Base-by-base conservation (phyloP, 2,797 vertebrate species). In the Tenualosa thibaudeaui region DNA sequence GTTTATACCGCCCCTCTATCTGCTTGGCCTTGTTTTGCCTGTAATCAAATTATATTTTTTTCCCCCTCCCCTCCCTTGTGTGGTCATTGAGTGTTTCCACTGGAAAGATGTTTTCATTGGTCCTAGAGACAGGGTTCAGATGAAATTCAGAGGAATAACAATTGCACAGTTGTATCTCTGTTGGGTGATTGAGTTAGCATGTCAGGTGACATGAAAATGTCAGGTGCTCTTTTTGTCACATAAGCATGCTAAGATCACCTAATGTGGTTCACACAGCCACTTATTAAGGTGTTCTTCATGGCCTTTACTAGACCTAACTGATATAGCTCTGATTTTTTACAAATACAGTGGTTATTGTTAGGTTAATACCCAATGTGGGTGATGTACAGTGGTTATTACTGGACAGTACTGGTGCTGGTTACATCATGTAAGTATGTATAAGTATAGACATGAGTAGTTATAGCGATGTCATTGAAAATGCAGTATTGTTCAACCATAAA, bases 181-280 rank as follows among this genome's bases (percentile, higher is more conserved):
- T 85, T 60, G 84, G 65, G 60, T 78, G 68, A 86, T 86, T 82
- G 51, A 81, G 75, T 89, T 89, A 84, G 50, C 82, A 83, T 87
- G 65, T 54, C 22, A n/a, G n/a, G n/a, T n/a, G n/a, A n/a, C 50
- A 53, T 84, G 46, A 31, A 46, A 51, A 78, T 54, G 83, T 84
- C 51, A 84, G 68, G 51, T 58, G 50, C 31, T 84, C 49, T 84
- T 26, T 88, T 87, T 68, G 83, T 86, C 84, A 82, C 82, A 84
- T 62, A 85, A 51, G 81, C 50, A 87, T 86, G 56, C 83, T 81
- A 87, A 84, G 78, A 89, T 88, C 84, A 8, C 71, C 37, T 78
- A 78, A 78, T 78, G 15, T 78, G 40, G 40, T 13, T 22, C 71
- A 78, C 8, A 8, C 71, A 46, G 71, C 71, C 40, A 22, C 71